phyloP scores from a whole-genome alignment of 2,888 invertebrate species.

The Mactromeris polynyma region DNA sequence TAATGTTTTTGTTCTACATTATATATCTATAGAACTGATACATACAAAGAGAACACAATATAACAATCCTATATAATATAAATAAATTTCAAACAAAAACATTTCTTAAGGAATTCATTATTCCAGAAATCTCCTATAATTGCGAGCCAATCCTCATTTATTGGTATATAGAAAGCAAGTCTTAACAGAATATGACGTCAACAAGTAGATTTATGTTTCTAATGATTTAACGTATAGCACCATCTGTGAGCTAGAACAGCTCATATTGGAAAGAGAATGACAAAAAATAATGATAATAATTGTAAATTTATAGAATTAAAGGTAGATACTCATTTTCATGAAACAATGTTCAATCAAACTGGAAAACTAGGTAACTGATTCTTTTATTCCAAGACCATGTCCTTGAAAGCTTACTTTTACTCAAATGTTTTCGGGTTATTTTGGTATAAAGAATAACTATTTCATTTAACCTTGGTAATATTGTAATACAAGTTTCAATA shows the following conservation, averaged over 20 bases:
- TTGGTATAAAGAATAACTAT: no score
- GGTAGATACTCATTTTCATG: not conserved
- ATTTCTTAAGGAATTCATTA: not conserved
- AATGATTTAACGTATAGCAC: not conserved
- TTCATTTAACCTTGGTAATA: no score
- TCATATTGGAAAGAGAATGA: not conserved
- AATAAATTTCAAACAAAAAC: not conserved
- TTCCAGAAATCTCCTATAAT: not conserved
- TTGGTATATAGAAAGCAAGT: not conserved
- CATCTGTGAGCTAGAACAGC: not conserved
- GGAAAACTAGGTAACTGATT: not conserved
- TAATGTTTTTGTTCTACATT: no score
- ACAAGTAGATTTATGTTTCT: not conserved
- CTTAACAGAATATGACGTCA: not conserved
- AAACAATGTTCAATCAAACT: not conserved
- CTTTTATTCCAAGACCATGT: not conserved
- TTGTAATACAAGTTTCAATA: no score
- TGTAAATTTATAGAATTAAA: not conserved
- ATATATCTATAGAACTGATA: no score
- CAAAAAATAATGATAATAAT: not conserved
- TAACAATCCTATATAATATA: not conserved
- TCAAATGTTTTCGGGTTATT: no score
- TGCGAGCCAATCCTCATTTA: not conserved
- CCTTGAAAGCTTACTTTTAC: not conserved
- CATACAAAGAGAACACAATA: not conserved